These are phyloP conservation scores for Malacoctenus gilli DNA, from an alignment of 2,797 vertebrate genomes.

Conservation along the genomic window DNA sequence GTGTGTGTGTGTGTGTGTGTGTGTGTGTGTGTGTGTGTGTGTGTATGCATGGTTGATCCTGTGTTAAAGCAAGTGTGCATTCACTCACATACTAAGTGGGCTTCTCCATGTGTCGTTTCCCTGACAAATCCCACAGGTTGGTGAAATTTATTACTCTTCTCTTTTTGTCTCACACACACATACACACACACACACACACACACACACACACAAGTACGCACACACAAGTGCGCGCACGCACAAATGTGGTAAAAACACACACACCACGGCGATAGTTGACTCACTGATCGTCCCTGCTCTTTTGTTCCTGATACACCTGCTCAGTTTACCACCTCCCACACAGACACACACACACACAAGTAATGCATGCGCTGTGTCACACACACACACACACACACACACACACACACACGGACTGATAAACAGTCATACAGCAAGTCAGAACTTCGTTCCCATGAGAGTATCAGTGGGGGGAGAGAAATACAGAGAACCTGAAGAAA, in stretches of 20 bases:
- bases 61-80: conserved; percentile 15
- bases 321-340: conserved; percentile 70
- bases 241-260: conserved; percentile 16
- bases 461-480: conserved; percentile 27
- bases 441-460: conserved; percentile 62
- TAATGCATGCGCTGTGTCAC: conserved; percentile 6
- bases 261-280: conserved; percentile 42
- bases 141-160: conserved; percentile 49
- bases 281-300: conserved; percentile 68
- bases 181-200: too few relatives aligned
- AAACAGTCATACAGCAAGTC: conserved; percentile 57
- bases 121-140: conserved; percentile 58
- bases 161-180: conserved; percentile 12
- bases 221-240: background rate
- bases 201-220: too few relatives aligned
- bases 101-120: conserved; percentile 50
- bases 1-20: conserved; percentile 14
- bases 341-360: conserved; percentile 19
- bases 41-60: conserved; percentile 13
- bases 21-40: conserved; percentile 26
- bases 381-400: conserved; percentile 5
- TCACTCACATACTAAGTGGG: conserved; percentile 42
- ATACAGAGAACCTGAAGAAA: conserved; percentile 51
- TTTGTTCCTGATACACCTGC: conserved; percentile 73
- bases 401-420: conserved; percentile 7